Evolutionary conservation across 2,113 vertebrate genomes (phyloP).

Genomic region (Carettochelys insculpta): DNA sequence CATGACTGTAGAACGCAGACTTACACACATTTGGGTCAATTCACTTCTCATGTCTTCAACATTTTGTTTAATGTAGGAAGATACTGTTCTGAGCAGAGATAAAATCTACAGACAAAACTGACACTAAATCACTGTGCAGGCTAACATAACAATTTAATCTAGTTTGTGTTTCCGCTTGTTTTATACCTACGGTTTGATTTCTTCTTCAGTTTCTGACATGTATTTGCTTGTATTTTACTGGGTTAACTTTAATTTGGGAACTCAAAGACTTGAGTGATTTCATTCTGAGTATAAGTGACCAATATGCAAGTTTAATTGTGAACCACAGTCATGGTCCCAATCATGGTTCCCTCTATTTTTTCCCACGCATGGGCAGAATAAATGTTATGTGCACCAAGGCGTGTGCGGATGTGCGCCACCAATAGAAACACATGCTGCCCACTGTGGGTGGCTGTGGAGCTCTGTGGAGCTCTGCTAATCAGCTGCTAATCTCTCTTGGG

Average conservation of each 20-base stretch:
- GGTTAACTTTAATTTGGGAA: constrained; percentile 54
- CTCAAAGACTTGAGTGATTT: constrained; percentile 45
- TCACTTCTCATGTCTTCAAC: constrained; percentile 59
- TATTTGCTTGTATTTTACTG: constrained; percentile 55
- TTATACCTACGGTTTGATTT: constrained; percentile 56
- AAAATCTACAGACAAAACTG: constrained; percentile 66
- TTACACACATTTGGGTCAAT: constrained; percentile 62
- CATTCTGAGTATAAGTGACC: not conserved
- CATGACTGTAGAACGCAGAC: constrained; percentile 44
- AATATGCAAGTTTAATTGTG: constrained; percentile 55
- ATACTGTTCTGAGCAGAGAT: constrained; percentile 63
- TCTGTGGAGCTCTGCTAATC: no score
- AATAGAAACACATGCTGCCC: no score
- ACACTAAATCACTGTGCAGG: constrained; percentile 57
- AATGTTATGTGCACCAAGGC: no score
- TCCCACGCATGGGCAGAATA: no score
- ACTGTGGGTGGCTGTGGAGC: no score
- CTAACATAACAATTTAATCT: constrained; percentile 73
- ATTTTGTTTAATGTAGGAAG: constrained; percentile 66
- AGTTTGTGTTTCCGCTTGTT: constrained; percentile 37
- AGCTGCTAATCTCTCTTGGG: no score
- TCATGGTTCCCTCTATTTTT: no score
- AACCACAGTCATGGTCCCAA: no score
- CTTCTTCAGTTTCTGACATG: constrained; percentile 62
- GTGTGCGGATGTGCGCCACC: no score